phyloP scores from a whole-genome alignment of 1,140 invertebrate species.

The Drosophila lini region DNA sequence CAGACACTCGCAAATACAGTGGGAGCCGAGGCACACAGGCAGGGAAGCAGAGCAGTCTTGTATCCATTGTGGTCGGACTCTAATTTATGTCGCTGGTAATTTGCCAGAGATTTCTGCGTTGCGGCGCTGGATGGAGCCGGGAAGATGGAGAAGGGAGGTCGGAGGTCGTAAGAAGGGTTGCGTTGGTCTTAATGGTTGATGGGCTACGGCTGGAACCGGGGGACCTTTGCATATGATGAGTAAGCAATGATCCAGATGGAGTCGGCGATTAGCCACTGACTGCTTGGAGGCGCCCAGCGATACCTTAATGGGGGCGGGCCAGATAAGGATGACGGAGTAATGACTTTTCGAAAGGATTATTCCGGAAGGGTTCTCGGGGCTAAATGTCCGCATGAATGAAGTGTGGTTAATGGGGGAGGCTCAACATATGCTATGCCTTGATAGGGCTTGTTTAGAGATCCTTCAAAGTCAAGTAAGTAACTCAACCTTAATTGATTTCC shows the following conservation, averaged over 20 bases:
- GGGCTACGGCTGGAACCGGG: neutral
- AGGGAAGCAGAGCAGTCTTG: slow-evolving; percentile 1
- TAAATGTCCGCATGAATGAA: slow-evolving; percentile 1
- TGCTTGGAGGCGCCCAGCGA: neutral
- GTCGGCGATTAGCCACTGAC: slow-evolving; percentile 3
- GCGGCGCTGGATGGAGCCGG: neutral
- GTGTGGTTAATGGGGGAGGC: neutral
- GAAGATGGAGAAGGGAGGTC: neutral
- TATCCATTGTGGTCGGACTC: slow-evolving; percentile 37
- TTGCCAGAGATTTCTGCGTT: slow-evolving; percentile 49
- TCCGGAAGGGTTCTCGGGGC: slow-evolving; percentile 3
- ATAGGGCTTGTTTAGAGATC: neutral
- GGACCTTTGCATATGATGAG: slow-evolving; percentile 47
- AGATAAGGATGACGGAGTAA: slow-evolving; percentile 28
- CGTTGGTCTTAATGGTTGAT: slow-evolving; percentile 11
- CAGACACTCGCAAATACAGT: slow-evolving; percentile 6
- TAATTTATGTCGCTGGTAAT: slow-evolving; percentile 76
- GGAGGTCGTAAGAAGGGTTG: slow-evolving; percentile 1
- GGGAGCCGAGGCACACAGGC: neutral
- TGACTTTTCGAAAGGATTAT: slow-evolving; percentile 27
- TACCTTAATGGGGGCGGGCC: slow-evolving; percentile 15
- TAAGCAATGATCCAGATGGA: slow-evolving; percentile 36
- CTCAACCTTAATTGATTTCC: neutral
- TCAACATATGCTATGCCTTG: neutral
- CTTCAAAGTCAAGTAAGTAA: neutral